Conservation (phyloP, 2,113 vertebrate species). For the Gila orcuttii region DNA sequence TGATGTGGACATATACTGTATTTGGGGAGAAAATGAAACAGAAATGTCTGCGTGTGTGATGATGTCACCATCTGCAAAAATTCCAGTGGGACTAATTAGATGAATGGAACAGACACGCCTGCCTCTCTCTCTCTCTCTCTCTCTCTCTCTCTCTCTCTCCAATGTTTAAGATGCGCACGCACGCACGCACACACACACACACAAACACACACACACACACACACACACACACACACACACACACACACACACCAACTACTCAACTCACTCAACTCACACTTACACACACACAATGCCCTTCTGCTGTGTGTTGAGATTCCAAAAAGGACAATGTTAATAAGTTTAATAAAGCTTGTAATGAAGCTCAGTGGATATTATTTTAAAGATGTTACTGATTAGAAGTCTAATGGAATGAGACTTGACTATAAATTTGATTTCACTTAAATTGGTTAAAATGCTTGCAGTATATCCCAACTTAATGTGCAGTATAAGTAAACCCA, state of each 20-base stretch:
- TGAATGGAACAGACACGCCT: conserved; percentile 30
- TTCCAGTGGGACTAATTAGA: conserved; percentile 61
- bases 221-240: neutral
- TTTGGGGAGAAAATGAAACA: conserved; percentile 48
- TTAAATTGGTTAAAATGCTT: neutral
- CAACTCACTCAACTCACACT: neutral
- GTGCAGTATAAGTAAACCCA: neutral
- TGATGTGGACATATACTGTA: conserved; percentile 49
- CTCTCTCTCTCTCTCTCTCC: no score
- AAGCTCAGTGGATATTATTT: neutral
- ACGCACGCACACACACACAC: neutral
- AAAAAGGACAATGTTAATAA: neutral
- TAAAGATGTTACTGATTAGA: neutral
- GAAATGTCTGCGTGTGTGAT: conserved; percentile 50
- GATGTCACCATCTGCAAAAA: conserved; percentile 61
- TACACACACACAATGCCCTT: neutral
- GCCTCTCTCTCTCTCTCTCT: neutral
- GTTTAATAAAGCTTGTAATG: neutral
- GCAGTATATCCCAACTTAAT: neutral
- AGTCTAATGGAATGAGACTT: neutral
- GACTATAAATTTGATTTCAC: neutral
- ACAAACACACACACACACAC: neutral
- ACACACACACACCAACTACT: neutral
- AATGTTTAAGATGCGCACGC: conserved; percentile 49
- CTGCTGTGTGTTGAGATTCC: neutral